Percentiles rank a stretch among this genome's conserved stretches.
Conservation (phyloP, 2,888 invertebrate genomes). For the Drosophila suboccidentalis region DNA sequence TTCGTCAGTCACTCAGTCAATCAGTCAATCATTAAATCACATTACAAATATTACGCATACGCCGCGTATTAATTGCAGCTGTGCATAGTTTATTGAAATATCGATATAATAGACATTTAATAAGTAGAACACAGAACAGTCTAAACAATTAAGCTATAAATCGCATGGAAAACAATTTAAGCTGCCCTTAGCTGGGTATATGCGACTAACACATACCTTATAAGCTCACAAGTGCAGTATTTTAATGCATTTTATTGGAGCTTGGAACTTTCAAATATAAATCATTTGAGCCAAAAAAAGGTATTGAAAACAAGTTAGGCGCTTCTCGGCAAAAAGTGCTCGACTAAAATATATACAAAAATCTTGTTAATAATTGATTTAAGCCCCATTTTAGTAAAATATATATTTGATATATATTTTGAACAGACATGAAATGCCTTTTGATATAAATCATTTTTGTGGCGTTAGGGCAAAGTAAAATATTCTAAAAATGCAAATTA, state of each 20-base stretch:
- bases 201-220: background rate
- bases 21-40: constrained; percentile 24
- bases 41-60: constrained; percentile 56
- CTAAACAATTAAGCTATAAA: constrained; percentile 21
- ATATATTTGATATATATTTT: background rate
- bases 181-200: background rate
- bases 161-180: background rate
- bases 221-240: background rate
- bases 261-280: background rate
- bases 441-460: constrained; percentile 1
- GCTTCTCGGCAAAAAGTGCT: no score
- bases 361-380: background rate
- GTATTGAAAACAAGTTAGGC: background rate
- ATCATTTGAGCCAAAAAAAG: background rate
- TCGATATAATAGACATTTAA: constrained; percentile 27
- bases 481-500: constrained; percentile 25
- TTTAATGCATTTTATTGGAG: background rate
- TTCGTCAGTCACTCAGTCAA: constrained; percentile 31
- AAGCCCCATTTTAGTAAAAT: background rate
- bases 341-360: background rate
- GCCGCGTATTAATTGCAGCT: constrained; percentile 34
- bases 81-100: constrained; percentile 14
- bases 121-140: constrained; percentile 24
- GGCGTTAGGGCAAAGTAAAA: background rate
- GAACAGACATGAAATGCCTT: background rate